A percentile compares a stretch with the other conserved stretches of the same genome.
These are phyloP conservation scores for Drosophila rellima DNA, from an alignment of 2,888 invertebrate species.

Conservation along the genomic window DNA sequence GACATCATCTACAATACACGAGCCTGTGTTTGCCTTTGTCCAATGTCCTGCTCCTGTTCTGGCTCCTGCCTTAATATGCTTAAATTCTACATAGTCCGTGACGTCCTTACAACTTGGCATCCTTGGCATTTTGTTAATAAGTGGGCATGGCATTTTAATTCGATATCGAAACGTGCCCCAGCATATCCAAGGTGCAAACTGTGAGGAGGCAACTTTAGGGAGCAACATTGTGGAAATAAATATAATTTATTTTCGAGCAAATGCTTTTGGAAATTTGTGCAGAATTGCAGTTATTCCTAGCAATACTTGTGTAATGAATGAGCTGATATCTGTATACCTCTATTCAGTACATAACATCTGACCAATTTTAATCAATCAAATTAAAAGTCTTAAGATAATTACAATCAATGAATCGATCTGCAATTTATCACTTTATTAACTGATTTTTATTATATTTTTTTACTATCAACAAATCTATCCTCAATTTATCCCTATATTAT, in stretches of 20 bases:
- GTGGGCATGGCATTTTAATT: constrained; percentile 57
- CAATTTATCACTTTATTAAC: too few species aligned
- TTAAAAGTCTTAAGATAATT: background rate
- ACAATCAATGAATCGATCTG: background rate
- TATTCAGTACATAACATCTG: background rate
- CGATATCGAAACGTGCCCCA: constrained; percentile 41
- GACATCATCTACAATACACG: constrained; percentile 5
- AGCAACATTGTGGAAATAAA: background rate
- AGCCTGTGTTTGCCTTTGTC: constrained; percentile 27
- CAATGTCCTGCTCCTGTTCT: constrained; percentile 37
- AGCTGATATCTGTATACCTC: too few species aligned
- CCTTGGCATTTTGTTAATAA: constrained; percentile 69
- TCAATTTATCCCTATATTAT: too few species aligned
- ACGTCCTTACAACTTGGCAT: constrained; percentile 41
- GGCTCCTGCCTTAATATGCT: constrained; percentile 55
- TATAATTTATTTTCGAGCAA: constrained; percentile 5
- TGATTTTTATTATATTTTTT: too few species aligned
- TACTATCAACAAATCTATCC: too few species aligned
- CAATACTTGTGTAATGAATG: background rate
- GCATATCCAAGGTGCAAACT: constrained; percentile 7
- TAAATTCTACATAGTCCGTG: constrained; percentile 61
- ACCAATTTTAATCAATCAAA: background rate
- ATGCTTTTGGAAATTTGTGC: background rate
- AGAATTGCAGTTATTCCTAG: background rate
- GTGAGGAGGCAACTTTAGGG: constrained; percentile 1